Percentiles rank a stretch among this genome's conserved stretches.
Evolutionary conservation across 2,113 vertebrate species (phyloP).

Genomic region (Neoarius graeffei): DNA sequence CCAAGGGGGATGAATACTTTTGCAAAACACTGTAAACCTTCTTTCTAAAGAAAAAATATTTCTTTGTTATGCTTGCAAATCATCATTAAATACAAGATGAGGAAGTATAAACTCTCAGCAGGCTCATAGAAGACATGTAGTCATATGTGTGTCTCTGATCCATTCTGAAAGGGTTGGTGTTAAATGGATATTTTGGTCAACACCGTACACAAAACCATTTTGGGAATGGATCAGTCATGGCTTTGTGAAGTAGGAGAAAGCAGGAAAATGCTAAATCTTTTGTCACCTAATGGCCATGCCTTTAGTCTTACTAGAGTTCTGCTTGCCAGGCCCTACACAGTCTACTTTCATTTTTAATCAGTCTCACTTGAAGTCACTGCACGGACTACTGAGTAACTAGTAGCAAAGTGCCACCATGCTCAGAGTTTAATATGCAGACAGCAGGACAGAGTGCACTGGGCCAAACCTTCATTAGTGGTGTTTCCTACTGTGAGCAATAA

Average conservation of each 20-base stretch:
- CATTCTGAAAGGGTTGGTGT: conserved; percentile 67
- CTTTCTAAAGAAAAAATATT: conserved; percentile 60
- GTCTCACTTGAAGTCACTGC: conserved; percentile 60
- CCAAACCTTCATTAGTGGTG: conserved; percentile 20
- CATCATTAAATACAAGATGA: background rate
- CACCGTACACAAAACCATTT: conserved; percentile 61
- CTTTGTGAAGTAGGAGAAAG: conserved; percentile 45
- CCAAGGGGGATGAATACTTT: too few species aligned
- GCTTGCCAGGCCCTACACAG: conserved; percentile 59
- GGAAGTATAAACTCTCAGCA: background rate
- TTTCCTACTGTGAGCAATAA: conserved; percentile 29
- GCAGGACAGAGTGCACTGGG: background rate
- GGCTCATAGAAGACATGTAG: background rate
- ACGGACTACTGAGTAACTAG: conserved; percentile 54
- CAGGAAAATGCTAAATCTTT: conserved; percentile 59
- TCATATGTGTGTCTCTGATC: conserved; percentile 59
- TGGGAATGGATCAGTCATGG: conserved; percentile 64
- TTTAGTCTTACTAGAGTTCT: conserved; percentile 62
- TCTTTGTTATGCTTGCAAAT: conserved; percentile 18
- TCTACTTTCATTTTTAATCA: conserved; percentile 76
- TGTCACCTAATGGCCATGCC: conserved; percentile 60
- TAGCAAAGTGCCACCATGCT: background rate
- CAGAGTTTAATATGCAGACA: conserved; percentile 23
- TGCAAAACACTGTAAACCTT: too few species aligned
- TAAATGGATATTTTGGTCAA: conserved; percentile 64